These are phyloP conservation scores for Catotricha subobsoleta DNA, from an alignment of 2,888 invertebrate species.

Conservation along the genomic window DNA sequence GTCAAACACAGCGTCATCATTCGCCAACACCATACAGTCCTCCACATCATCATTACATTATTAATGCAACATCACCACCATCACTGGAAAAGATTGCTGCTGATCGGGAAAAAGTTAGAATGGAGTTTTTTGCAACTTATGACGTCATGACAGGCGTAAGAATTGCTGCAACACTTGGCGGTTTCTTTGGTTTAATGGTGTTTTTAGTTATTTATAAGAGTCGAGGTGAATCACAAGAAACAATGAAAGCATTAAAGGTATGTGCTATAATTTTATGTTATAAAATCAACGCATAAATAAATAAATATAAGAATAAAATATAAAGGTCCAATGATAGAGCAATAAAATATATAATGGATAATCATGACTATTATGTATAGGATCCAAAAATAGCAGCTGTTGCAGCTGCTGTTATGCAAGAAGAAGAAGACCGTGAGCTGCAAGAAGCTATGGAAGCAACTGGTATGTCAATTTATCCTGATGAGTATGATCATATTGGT, in stretches of 20 bases:
- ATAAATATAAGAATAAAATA: too few relatives aligned
- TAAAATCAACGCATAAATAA: neutral
- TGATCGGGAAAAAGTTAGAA: constrained; percentile 51
- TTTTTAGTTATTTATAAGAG: constrained; percentile 82
- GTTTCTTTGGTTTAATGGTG: constrained; percentile 82
- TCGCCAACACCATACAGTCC: neutral
- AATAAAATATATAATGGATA: too few relatives aligned
- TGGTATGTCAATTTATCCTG: constrained; percentile 32
- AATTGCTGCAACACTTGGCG: constrained; percentile 79
- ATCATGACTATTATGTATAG: too few relatives aligned
- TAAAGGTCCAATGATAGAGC: too few relatives aligned
- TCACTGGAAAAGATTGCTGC: constrained; percentile 17
- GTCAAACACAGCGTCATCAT: constrained; percentile 2
- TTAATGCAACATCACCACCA: constrained; percentile 4
- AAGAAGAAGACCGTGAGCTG: constrained; percentile 54
- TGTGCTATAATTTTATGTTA: neutral
- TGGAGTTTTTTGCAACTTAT: constrained; percentile 76
- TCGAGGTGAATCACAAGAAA: constrained; percentile 57
- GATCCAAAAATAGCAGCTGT: constrained; percentile 66
- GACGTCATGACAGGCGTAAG: constrained; percentile 87
- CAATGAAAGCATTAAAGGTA: constrained; percentile 43
- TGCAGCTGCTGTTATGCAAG: constrained; percentile 58
- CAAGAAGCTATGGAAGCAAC: constrained; percentile 55
- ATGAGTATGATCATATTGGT: constrained; percentile 31
- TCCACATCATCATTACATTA: neutral